Evolutionary conservation across 2,113 vertebrate species (phyloP), one percentile per base, ranked within the genome.

Genomic region (Garra rufa): DNA sequence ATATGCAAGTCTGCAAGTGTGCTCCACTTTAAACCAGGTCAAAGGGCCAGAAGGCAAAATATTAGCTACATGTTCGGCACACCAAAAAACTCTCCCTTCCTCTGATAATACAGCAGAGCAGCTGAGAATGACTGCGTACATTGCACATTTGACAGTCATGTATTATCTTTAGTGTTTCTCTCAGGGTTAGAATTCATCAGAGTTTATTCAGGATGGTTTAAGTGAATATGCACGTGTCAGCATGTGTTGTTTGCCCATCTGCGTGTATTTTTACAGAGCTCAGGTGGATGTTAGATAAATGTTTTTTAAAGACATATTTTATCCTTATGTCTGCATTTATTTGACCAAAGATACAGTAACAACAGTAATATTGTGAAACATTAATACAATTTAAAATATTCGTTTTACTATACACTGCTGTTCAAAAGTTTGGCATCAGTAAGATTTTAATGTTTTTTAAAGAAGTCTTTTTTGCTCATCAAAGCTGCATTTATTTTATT

Each of bases 11-110:
- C 34, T 61, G 65, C 63, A 52, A 81, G 21, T 50, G 65, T 24
- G 43, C 28, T 82, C 44, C 4, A 41, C 6, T 81, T 81, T 70
- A 70, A 70, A 82, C 28, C 79, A 52, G 80, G 79, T 69, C 61
- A 81, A 69, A 81, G 78, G 61, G 63, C 61, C 44, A 69, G 43
- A 81, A 82, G 19, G 24, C 43, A 67, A 65, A 67, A 48, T 75
- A 44, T 78, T 30, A 67, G 17, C 24, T 67, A 9, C 38, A 48
- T 80, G 59, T 19, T 48, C 77, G 46, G 77, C 15, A 65, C 41
- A 65, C 24, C 26, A 48, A 80, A 63, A 30, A 30, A 61, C 34
- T 43, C 52, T 2, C 55, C 38, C 34, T 43, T 15, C 38, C 30
- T 24, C 26, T 46, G 59, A 65, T 65, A 28, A 63, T 30, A 65